Evolutionary conservation across 2,797 vertebrate genomes (phyloP).

Genomic region (Arctocebus calabarensis): DNA sequence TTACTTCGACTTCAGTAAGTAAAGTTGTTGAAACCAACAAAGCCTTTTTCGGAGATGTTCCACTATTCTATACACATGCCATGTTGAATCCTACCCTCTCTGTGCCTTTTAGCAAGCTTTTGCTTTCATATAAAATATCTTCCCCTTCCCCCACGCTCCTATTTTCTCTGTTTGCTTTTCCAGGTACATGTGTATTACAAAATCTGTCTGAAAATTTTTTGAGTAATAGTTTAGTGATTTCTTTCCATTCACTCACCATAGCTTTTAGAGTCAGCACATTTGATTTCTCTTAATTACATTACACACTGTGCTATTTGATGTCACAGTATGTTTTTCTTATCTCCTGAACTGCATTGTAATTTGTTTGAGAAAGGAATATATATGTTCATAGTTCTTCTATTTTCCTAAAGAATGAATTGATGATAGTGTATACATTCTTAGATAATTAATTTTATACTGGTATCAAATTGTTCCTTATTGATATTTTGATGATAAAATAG

Average conservation of each 20-base stretch:
- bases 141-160: not conserved
- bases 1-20: not conserved
- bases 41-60: not conserved
- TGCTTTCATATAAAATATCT: not conserved
- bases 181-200: not conserved
- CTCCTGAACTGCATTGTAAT: not conserved
- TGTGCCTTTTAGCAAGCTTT: not conserved
- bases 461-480: not conserved
- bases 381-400: not conserved
- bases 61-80: not conserved
- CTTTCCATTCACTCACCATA: not conserved
- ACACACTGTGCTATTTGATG: not conserved
- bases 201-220: not conserved
- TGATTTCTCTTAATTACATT: not conserved
- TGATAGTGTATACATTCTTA: not conserved
- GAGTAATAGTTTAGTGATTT: not conserved
- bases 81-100: not conserved
- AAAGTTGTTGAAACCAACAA: not conserved
- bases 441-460: not conserved
- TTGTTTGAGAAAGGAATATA: not conserved
- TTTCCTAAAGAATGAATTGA: not conserved
- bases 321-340: constrained; percentile 30
- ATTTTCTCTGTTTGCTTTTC: not conserved
- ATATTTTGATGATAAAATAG: not conserved
- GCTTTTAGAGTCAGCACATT: not conserved